phyloP scores from a whole-genome alignment of 1,140 invertebrate species.

The Saccostrea cuccullata region DNA sequence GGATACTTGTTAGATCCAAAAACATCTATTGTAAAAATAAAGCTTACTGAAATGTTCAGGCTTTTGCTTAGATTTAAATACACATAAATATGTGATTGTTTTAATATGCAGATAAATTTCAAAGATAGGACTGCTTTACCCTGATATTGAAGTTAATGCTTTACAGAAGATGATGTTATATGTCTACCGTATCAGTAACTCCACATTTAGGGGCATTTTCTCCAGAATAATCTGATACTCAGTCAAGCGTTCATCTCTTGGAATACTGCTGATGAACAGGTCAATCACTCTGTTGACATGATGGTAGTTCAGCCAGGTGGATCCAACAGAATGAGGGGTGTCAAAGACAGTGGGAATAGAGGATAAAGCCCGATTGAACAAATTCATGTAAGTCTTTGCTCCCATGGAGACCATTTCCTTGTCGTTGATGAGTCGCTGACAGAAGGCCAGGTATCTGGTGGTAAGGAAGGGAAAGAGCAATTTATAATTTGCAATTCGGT shows the following conservation, averaged over 20 bases:
- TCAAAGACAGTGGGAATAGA: slow-evolving; percentile 63
- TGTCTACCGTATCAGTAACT: slow-evolving; percentile 63
- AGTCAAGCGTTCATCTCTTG: slow-evolving; percentile 21
- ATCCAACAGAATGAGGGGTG: slow-evolving; percentile 48
- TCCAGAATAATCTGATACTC: slow-evolving; percentile 61
- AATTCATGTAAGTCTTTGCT: slow-evolving; percentile 43
- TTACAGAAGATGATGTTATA: slow-evolving; percentile 22
- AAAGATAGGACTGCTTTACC: neutral
- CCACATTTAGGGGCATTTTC: slow-evolving; percentile 66
- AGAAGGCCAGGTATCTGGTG: slow-evolving; percentile 46
- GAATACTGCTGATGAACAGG: slow-evolving; percentile 58
- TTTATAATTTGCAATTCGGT: no score
- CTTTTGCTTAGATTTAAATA: neutral
- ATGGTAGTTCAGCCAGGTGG: slow-evolving; percentile 62
- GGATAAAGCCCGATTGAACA: slow-evolving; percentile 61
- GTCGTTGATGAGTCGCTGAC: slow-evolving; percentile 33
- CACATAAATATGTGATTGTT: neutral
- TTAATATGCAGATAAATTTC: neutral
- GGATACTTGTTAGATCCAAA: no score
- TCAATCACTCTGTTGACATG: slow-evolving; percentile 66
- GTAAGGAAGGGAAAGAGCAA: neutral
- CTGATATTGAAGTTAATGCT: neutral
- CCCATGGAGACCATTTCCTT: slow-evolving; percentile 29
- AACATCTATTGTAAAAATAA: neutral
- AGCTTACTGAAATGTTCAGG: neutral